phyloP scores from a whole-genome alignment of 2,888 invertebrate species.

The Oxystoma pomonae region DNA sequence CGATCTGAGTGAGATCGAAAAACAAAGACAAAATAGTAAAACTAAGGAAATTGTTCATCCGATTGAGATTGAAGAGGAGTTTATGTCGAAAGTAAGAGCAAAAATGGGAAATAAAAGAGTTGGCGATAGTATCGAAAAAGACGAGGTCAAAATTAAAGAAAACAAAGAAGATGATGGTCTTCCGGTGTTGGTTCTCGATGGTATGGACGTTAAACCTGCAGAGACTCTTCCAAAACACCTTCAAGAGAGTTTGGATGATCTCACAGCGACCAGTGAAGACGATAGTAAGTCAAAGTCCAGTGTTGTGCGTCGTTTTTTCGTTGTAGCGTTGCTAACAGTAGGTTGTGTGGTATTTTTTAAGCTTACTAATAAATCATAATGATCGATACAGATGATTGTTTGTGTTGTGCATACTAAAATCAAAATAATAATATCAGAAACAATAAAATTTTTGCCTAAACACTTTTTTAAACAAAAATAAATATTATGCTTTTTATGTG shows the following conservation, averaged over 20 bases:
- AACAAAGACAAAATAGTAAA: conserved; percentile 20
- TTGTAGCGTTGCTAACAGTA: background rate
- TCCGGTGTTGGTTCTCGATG: conserved; percentile 59
- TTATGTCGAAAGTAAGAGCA: conserved; percentile 70
- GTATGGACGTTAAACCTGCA: conserved; percentile 58
- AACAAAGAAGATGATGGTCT: conserved; percentile 31
- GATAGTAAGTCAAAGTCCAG: conserved; percentile 18
- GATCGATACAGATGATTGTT: background rate
- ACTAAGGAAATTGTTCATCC: conserved; percentile 44
- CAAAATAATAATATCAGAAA: no score
- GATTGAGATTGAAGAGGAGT: conserved; percentile 67
- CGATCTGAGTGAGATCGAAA: conserved; percentile 20
- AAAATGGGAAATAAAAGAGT: conserved; percentile 56
- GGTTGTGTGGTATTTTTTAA: background rate
- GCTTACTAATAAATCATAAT: background rate
- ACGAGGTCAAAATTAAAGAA: conserved; percentile 6
- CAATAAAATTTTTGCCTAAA: no score
- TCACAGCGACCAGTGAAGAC: conserved; percentile 18
- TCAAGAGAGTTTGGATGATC: conserved; percentile 65
- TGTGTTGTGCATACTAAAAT: no score
- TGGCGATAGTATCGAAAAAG: conserved; percentile 31
- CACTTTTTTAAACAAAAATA: no score
- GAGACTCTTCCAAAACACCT: conserved; percentile 71
- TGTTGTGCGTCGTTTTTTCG: background rate
- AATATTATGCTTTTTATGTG: no score